phyloP scores from a whole-genome alignment of 2,888 invertebrate species.

The Tetanocera ferruginea region DNA sequence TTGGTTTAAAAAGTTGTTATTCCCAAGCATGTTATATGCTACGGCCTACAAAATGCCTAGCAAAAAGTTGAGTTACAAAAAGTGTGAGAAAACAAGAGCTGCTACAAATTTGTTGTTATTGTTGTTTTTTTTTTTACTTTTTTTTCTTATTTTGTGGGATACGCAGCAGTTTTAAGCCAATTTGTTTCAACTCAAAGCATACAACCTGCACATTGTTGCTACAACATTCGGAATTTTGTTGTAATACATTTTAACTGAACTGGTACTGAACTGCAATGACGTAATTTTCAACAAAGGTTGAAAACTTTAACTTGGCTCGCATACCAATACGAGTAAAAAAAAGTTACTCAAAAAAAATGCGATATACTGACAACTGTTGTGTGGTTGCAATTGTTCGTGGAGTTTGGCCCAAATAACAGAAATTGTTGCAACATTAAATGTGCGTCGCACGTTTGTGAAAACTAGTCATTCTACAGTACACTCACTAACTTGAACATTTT shows the following conservation, averaged over 20 bases:
- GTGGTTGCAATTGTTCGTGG: not conserved
- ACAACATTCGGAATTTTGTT: no score
- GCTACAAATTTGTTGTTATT: no score
- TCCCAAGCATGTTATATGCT: no score
- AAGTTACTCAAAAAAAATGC: not conserved
- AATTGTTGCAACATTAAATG: conserved; percentile 3
- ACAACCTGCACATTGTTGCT: no score
- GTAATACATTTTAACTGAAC: not conserved
- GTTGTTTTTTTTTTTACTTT: no score
- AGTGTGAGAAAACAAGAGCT: no score
- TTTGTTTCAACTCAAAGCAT: no score
- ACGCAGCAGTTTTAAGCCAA: no score
- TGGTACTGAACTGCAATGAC: not conserved
- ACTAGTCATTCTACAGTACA: not conserved
- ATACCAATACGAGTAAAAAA: not conserved
- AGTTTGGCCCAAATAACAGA: not conserved
- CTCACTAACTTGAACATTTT: not conserved
- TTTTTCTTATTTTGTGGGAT: no score
- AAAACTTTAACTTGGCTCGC: not conserved
- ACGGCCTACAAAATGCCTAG: no score
- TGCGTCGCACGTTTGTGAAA: conserved; percentile 8
- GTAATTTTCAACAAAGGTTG: not conserved
- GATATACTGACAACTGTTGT: not conserved
- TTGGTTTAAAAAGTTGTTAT: no score
- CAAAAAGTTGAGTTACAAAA: no score